Percentiles rank a stretch among this genome's conserved stretches.
Evolutionary conservation across 2,888 invertebrate species (phyloP).

Genomic region (Lochmaea crataegi): DNA sequence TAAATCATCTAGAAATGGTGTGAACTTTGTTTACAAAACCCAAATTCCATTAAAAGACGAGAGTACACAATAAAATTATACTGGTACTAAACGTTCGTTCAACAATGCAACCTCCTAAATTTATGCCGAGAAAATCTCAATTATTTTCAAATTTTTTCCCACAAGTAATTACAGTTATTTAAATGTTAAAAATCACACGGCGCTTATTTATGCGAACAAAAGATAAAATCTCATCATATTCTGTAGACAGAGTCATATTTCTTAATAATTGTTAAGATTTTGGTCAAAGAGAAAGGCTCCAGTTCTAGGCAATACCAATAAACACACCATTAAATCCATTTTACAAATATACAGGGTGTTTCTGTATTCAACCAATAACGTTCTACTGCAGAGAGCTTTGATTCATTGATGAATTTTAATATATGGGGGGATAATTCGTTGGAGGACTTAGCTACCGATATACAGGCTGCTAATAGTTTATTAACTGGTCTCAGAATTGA

Average conservation of each 20-base stretch:
- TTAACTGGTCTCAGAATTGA: too few relatives aligned
- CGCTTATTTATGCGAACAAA: conserved; percentile 1
- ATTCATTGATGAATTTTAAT: too few relatives aligned
- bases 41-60: neutral
- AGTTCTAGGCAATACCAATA: neutral
- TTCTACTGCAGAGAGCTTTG: neutral
- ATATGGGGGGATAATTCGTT: too few relatives aligned
- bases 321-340: too few relatives aligned
- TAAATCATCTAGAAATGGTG: neutral
- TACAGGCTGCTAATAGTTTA: too few relatives aligned
- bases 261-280: neutral
- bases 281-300: neutral
- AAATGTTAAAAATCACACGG: neutral
- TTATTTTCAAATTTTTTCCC: neutral
- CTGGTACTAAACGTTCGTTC: neutral
- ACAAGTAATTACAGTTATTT: conserved; percentile 7
- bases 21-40: neutral
- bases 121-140: neutral
- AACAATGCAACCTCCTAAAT: conserved; percentile 4
- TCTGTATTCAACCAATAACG: neutral
- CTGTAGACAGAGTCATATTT: neutral
- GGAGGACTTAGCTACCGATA: too few relatives aligned
- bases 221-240: neutral
- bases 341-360: too few relatives aligned
- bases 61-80: neutral